Conservation (phyloP, 2,888 invertebrate genomes). For the Ophion costatus region DNA sequence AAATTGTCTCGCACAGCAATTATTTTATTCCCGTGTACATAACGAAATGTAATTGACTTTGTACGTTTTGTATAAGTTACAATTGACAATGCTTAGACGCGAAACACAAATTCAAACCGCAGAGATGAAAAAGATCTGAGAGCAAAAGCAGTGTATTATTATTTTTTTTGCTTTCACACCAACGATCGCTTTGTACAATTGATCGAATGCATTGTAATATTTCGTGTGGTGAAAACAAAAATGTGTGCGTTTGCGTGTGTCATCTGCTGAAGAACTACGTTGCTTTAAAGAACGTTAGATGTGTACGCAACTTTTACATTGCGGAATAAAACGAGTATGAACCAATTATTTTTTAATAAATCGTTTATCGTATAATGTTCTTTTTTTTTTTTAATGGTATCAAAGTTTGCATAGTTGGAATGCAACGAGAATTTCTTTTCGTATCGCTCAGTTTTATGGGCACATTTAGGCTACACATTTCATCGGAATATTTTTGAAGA, state of each 20-base stretch:
- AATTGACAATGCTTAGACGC: conserved; percentile 20
- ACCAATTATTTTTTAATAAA: conserved; percentile 24
- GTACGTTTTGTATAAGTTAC: neutral
- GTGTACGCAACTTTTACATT: conserved; percentile 69
- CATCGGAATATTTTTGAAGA: no score
- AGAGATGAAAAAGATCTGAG: conserved; percentile 11
- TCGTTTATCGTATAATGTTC: neutral
- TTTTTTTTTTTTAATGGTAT: neutral
- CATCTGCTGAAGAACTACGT: conserved; percentile 20
- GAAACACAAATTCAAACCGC: conserved; percentile 47
- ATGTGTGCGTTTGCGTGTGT: conserved; percentile 32
- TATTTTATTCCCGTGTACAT: conserved; percentile 33
- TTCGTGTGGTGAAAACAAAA: conserved; percentile 27
- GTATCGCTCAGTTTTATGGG: no score
- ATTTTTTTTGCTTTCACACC: neutral
- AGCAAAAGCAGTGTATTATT: conserved; percentile 24
- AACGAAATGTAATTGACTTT: neutral
- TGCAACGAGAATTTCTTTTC: no score
- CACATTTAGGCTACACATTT: no score
- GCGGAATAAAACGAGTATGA: conserved; percentile 64
- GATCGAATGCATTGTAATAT: conserved; percentile 43
- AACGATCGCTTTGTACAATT: conserved; percentile 13
- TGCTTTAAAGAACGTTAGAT: conserved; percentile 42
- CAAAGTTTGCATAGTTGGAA: no score
- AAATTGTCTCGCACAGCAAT: conserved; percentile 22